A percentile compares a stretch with the other conserved stretches of the same genome.
Evolutionary conservation across 2,888 invertebrate genomes (phyloP).

Genomic region (Eupithecia dodoneata): DNA sequence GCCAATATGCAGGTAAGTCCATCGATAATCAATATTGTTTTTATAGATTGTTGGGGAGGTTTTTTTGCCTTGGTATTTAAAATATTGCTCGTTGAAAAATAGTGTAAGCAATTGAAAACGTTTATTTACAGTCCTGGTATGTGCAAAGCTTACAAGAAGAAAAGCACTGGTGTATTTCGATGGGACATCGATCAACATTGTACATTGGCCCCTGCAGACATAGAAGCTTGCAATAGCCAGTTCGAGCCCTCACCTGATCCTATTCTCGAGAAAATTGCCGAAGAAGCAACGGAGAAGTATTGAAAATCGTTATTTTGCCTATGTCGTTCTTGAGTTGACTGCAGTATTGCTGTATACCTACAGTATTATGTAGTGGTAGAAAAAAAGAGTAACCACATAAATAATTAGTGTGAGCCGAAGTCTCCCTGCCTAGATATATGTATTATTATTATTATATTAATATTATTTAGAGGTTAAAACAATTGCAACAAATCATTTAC

Average conservation of each 20-base stretch:
- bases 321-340: neutral
- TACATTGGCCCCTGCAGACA: conserved; percentile 86
- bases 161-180: conserved; percentile 65
- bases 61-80: neutral
- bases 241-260: conserved; percentile 86
- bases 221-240: conserved; percentile 86
- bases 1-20: conserved; percentile 86
- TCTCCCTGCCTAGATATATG: neutral
- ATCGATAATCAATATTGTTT: neutral
- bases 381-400: neutral
- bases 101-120: neutral
- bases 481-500: neutral
- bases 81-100: neutral
- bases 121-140: conserved; percentile 73
- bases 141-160: conserved; percentile 80
- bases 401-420: neutral
- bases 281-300: conserved; percentile 87
- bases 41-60: conserved; percentile 5
- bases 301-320: conserved; percentile 13
- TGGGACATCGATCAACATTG: conserved; percentile 90
- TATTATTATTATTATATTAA: no score
- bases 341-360: neutral
- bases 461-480: neutral
- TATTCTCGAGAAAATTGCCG: conserved; percentile 85
- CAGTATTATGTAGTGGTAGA: neutral